phyloP scores from a whole-genome alignment of 2,797 vertebrate genomes.

The Tiaroga cobitis region DNA sequence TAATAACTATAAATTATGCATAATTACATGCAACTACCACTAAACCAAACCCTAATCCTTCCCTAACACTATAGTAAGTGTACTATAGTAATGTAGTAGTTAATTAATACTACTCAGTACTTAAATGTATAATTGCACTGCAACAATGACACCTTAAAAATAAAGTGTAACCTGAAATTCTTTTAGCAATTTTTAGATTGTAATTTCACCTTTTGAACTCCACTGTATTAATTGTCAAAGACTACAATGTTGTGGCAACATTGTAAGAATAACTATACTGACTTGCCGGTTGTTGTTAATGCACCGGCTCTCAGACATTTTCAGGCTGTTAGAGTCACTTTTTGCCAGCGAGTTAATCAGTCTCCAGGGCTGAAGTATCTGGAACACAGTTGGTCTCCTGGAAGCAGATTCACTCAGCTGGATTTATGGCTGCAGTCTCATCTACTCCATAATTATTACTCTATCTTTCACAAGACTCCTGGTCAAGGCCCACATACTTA shows the following conservation, averaged over 20 bases:
- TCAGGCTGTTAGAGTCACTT: slow-evolving; percentile 37
- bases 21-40: too few species aligned
- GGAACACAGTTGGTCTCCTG: slow-evolving; percentile 50
- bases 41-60: too few species aligned
- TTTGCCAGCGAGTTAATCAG: slow-evolving; percentile 39
- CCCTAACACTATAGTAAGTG: too few species aligned
- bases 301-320: slow-evolving; percentile 43
- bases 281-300: slow-evolving; percentile 30
- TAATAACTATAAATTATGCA: too few species aligned
- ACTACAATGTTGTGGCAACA: slow-evolving; percentile 28
- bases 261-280: slow-evolving; percentile 42
- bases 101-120: too few species aligned
- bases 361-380: slow-evolving; percentile 58
- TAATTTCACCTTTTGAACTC: not conserved
- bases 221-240: not conserved
- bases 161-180: not conserved
- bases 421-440: slow-evolving; percentile 44
- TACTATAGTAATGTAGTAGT: too few species aligned
- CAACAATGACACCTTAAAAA: too few species aligned
- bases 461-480: slow-evolving; percentile 8
- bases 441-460: slow-evolving; percentile 37
- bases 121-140: too few species aligned
- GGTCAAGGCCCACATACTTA: not conserved
- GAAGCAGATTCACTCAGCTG: slow-evolving; percentile 44
- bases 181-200: not conserved